Conservation (phyloP, 2,797 vertebrate species). For the Sphenopsis melanotis region DNA sequence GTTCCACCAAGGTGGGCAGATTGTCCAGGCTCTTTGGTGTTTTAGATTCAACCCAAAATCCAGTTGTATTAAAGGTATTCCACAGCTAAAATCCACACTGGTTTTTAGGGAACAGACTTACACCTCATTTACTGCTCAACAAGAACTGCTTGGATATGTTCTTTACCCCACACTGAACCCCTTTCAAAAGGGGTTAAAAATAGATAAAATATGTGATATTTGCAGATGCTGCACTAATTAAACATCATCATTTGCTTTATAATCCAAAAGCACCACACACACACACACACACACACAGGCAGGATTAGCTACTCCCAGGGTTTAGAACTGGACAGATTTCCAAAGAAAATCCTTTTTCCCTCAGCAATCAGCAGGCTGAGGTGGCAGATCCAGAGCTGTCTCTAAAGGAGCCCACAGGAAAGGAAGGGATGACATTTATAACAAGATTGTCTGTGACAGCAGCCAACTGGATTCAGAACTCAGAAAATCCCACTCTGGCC, state of each 20-base stretch:
- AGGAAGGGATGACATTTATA: background rate
- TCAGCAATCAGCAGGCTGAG: background rate
- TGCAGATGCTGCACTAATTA: background rate
- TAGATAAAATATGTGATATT: accelerated
- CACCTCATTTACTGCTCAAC: background rate
- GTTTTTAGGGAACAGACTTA: background rate
- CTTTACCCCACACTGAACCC: background rate
- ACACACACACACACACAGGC: accelerated
- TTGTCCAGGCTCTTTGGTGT: background rate
- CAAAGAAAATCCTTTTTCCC: background rate
- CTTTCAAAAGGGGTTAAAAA: background rate
- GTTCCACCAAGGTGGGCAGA: background rate
- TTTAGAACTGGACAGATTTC: background rate
- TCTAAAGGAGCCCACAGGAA: background rate
- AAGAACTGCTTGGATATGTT: background rate
- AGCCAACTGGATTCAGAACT: background rate
- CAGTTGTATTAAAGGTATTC: too few relatives aligned
- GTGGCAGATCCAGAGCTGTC: background rate
- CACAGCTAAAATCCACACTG: accelerated
- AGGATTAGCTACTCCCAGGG: background rate
- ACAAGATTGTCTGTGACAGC: background rate
- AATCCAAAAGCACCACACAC: background rate
- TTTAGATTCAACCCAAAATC: background rate
- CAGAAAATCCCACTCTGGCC: background rate
- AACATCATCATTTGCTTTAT: background rate